Conservation (phyloP, 2,797 vertebrate genomes). For the Sebastolobus alascanus region DNA sequence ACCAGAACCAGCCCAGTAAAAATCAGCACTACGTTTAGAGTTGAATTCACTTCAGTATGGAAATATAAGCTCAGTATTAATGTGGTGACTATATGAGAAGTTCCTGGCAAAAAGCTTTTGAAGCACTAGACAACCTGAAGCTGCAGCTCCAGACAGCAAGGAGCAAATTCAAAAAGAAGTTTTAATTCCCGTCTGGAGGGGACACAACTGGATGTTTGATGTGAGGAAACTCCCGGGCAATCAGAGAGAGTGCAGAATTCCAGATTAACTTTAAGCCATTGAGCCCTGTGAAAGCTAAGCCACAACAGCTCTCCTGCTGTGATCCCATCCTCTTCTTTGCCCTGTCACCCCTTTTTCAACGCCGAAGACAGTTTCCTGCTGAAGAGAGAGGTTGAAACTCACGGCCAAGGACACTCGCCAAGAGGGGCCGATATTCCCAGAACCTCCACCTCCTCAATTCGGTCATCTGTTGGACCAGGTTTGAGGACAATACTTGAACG, state of each 20-base stretch:
- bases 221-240: slow-evolving; percentile 61
- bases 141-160: slow-evolving; percentile 37
- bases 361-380: slow-evolving; percentile 44
- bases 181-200: slow-evolving; percentile 63
- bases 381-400: slow-evolving; percentile 46
- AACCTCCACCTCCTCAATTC: slow-evolving; percentile 55
- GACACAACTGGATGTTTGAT: slow-evolving; percentile 64
- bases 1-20: slow-evolving; percentile 14
- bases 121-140: slow-evolving; percentile 47
- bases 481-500: not conserved
- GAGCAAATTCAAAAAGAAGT: slow-evolving; percentile 40
- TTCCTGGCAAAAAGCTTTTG: slow-evolving; percentile 23
- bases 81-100: slow-evolving; percentile 17
- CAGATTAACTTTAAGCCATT: slow-evolving; percentile 77
- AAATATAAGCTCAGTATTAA: slow-evolving; percentile 26
- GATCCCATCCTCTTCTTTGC: slow-evolving; percentile 71
- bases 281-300: slow-evolving; percentile 71
- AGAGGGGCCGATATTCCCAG: slow-evolving; percentile 66
- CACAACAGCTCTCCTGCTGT: slow-evolving; percentile 78
- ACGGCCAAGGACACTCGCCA: slow-evolving; percentile 63
- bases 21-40: slow-evolving; percentile 4
- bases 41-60: slow-evolving; percentile 15
- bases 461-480: slow-evolving; percentile 46
- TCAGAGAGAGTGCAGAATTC: slow-evolving; percentile 68
- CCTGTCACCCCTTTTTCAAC: slow-evolving; percentile 45